These are phyloP conservation scores for Synanceia verrucosa DNA, from an alignment of 2,797 vertebrate genomes.

Conservation along the genomic window DNA sequence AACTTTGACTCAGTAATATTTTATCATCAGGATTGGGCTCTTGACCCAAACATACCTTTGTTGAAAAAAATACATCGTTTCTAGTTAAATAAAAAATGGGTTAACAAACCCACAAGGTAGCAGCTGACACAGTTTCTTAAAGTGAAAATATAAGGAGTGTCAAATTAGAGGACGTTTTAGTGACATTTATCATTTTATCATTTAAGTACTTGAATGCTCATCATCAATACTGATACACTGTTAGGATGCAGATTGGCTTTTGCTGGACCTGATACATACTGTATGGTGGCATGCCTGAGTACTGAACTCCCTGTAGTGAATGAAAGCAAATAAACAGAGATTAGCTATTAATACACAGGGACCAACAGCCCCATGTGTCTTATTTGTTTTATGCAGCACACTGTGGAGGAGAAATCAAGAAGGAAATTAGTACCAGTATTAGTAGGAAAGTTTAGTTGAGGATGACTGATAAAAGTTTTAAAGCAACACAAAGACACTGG, in stretches of 20 bases:
- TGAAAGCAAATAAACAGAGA: constrained; percentile 36
- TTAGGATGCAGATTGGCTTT: constrained; percentile 14
- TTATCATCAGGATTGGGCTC: constrained; percentile 21
- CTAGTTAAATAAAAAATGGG: background rate
- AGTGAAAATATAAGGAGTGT: background rate
- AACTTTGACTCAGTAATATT: constrained; percentile 41
- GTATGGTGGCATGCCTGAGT: constrained; percentile 4
- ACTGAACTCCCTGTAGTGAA: constrained; percentile 2
- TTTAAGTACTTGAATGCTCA: background rate
- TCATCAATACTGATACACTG: background rate
- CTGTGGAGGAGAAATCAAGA: constrained; percentile 4
- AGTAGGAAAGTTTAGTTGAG: constrained; percentile 3
- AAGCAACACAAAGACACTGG: background rate
- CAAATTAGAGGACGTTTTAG: background rate
- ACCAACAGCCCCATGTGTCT: constrained; percentile 23
- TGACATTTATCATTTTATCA: background rate
- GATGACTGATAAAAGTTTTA: background rate
- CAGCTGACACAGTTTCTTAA: background rate
- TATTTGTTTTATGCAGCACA: constrained; percentile 23
- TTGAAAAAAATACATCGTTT: constrained; percentile 5
- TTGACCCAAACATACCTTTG: constrained; percentile 9
- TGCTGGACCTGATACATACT: background rate
- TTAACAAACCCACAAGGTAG: constrained; percentile 1
- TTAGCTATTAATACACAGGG: constrained; percentile 24
- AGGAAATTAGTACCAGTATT: constrained; percentile 10